Conservation (phyloP, 2,888 invertebrate genomes). For the Eulithis testata region DNA sequence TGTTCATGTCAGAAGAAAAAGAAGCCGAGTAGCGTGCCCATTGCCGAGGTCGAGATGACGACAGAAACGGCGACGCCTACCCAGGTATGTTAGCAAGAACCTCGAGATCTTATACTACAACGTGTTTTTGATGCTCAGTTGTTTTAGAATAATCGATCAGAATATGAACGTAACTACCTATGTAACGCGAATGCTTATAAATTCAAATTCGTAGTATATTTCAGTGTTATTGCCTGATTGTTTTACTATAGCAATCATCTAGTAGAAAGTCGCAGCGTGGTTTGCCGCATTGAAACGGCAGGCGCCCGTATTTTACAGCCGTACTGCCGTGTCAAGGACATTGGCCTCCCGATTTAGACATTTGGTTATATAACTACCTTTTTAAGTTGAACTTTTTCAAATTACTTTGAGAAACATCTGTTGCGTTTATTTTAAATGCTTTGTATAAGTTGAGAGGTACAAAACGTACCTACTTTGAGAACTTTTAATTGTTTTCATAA, state of each 20-base stretch:
- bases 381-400: constrained; percentile 15
- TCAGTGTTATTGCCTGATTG: not conserved
- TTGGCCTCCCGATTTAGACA: constrained; percentile 53
- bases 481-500: not conserved
- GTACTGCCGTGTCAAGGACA: constrained; percentile 62
- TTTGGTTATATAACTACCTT: constrained; percentile 54
- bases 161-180: not conserved
- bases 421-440: constrained; percentile 25
- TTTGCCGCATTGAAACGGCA: constrained; percentile 58
- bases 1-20: constrained; percentile 77
- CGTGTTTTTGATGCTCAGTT: not conserved
- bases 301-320: constrained; percentile 47
- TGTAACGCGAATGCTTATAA: not conserved
- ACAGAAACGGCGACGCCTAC: constrained; percentile 82
- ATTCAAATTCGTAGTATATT: not conserved
- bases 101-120: not conserved
- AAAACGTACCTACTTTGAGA: not conserved
- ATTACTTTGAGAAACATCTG: constrained; percentile 19
- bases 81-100: constrained; percentile 62
- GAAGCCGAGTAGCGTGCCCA: constrained; percentile 72
- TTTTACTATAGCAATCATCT: not conserved
- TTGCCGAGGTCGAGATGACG: constrained; percentile 75
- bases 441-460: constrained; percentile 6
- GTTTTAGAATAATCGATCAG: not conserved
- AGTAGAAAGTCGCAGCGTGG: constrained; percentile 24